Evolutionary conservation across 2,888 invertebrate genomes (phyloP).

Genomic region (Diadegma fenestrale): DNA sequence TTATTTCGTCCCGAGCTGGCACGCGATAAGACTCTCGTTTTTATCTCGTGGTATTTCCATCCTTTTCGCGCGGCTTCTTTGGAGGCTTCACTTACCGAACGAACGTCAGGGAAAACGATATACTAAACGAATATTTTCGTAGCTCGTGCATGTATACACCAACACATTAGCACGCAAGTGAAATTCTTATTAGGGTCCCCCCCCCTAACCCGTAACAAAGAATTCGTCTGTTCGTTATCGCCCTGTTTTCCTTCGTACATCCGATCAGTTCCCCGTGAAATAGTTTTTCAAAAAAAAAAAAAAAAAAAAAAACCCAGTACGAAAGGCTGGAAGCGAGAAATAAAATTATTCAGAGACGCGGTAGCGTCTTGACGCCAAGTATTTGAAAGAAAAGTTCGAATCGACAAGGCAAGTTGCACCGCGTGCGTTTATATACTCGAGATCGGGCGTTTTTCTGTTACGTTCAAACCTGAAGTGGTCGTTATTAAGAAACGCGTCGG

Average conservation of each 20-base stretch:
- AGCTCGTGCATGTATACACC: background rate
- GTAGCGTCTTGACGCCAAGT: no score
- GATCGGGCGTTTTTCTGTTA: no score
- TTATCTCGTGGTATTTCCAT: constrained; percentile 60
- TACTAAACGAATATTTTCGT: constrained; percentile 29
- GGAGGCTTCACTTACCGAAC: background rate
- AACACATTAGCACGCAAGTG: constrained; percentile 23
- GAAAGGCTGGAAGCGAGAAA: no score
- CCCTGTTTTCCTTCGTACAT: background rate
- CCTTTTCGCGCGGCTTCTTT: constrained; percentile 52
- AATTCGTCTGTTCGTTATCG: constrained; percentile 44
- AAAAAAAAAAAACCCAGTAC: no score
- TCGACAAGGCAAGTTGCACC: no score
- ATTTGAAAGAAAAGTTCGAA: no score
- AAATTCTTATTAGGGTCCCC: constrained; percentile 55
- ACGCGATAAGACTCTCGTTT: constrained; percentile 46
- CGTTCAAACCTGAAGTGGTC: no score
- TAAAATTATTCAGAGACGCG: no score
- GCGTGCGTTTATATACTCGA: no score
- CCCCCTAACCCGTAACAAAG: constrained; percentile 33
- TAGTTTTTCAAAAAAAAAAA: background rate
- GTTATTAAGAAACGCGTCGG: no score
- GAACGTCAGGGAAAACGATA: background rate
- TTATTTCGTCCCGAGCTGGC: constrained; percentile 16
- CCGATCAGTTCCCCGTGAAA: background rate